Base-by-base conservation (phyloP, 2,113 vertebrate species). In the Pelecanus crispus region DNA sequence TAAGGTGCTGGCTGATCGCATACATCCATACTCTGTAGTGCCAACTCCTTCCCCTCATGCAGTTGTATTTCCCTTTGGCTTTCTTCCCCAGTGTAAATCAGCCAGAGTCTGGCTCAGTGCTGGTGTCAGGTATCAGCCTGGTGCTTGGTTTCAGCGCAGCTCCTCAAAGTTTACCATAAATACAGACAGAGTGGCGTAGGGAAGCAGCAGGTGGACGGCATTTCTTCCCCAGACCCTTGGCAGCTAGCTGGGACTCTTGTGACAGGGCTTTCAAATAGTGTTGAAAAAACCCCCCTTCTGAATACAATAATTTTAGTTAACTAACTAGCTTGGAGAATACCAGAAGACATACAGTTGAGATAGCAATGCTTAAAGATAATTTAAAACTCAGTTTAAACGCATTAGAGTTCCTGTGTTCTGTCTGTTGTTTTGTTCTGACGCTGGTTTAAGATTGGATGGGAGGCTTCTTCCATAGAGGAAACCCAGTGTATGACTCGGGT, bases 41-140 rank as follows among this genome's bases (percentile, higher is more conserved):
- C 55, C 77, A 80, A 14, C 34, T 91, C 83, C 28, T 85, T 88
- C 56, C 47, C 50, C 38, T 86, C 24, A 1, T 6, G 32, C 16
- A 38, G 63, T 44, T 45, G 19, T 16, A 66, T 77, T 93, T 91
- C 92, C 56, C 82, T 84, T 82, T 93, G 82, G 71, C 91, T 81
- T 88, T 86, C 75, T 20, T 88, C 49, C 40, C 42, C 5, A 22
- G 58, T 40, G 86, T 90, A 95, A 95, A 94, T 90, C 91, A 94
- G 28, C 32, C 62, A 29, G 52, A 28, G n/a, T 66, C 42, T 86
- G 67, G 59, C 63, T 68, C 26, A 9, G 49, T 28, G 26, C 56
- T 96, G 62, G 91, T 72, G 49, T 94, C 75, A 92, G 17, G 31
- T 95, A 28, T 81, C 91, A 91, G 58, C 58, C 63, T 45, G 38